Base-by-base conservation (phyloP, 2,888 invertebrate genomes). In the Nematopogon swammerdamellus region DNA sequence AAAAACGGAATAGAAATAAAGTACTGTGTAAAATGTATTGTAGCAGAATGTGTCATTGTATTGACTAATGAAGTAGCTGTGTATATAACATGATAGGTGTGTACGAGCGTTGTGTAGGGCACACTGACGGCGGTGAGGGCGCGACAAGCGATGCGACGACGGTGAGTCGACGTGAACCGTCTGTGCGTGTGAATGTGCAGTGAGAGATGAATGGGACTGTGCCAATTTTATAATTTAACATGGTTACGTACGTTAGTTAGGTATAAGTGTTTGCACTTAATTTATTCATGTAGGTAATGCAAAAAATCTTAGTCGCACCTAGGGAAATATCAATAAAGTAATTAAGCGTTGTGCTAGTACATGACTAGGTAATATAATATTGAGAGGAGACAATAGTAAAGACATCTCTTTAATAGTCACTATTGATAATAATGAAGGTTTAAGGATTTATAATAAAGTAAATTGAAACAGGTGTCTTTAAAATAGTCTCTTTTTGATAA, bases 181-280 rank as follows among this genome's bases (percentile, higher is more conserved):
- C 18, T 48, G 48, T 11, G 42, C 3, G 19, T 42, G 42, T 48
- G 48, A 42, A 42, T 42, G 19, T 48, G 42, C 44, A 10, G 30
- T 42, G 45, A 46, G 25, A 46, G 50, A 65, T 72, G 74, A 73
- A 72, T 72, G 76, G 69, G 75, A 76, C 68, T 70, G 77, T 77
- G 79, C 77, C 79, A 79, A 79, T 73, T 72, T 70, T 67, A 68
- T 71, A 75, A 46, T 18, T 46, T 20, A 20, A 46, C 14, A 46
- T 65, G n/a, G 58, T 60, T 60, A 58, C 61, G 60, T 67, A 68
- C 65, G 67, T 66, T 83, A 83, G 67, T 66, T 83, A 83, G 80
- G 68, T 61, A 69, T 82, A 81, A 81, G 81, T 82, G 80, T 80
- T 77, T 80, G 80, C 81, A 81, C 81, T 80, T 80, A 80, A 79